Base-by-base conservation (phyloP, 2,888 invertebrate species). In the Andrena dorsata region DNA sequence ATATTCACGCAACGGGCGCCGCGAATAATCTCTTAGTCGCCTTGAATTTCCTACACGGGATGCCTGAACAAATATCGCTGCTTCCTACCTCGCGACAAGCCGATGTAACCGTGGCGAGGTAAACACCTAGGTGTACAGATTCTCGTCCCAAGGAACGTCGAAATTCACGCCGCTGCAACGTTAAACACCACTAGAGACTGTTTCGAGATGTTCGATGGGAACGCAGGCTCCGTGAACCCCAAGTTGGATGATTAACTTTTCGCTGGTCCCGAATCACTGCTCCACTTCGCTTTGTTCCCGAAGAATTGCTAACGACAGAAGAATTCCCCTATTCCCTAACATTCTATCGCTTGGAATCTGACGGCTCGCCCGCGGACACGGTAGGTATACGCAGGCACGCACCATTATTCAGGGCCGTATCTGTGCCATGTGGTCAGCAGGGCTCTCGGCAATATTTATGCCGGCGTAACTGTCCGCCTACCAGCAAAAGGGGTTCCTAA, bases 391-490 rank as follows among this genome's bases (percentile, higher is more conserved):
- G 77, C 76, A 49, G 73, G 49, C 78, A 81, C 76, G 79, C 73
- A 10, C 79, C 80, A 85, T 89, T 88, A 86, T 83, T 86, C 90
- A 85, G 84, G 83, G 82, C 83, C 86, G 89, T 88, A 87, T 84
- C 86, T 84, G 83, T 88, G 90, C 89, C 91, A 92, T 92, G 91
- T 92, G 92, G 91, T 90, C 90, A 90, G 90, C 90, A 89, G 82
- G 85, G 86, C 88, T 88, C 86, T 84, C 58, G 88, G 87, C 86
- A 91, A 93, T 93, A 94, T 94, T 94, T 93, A 94, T 93, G 92
- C 90, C 86, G 86, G 86, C 76, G 89, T 92, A 93, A 92, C 92
- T 93, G 93, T 94, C 94, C 94, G 93, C 93, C 92, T 92, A 90
- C 91, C 89, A 90, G 90, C 90, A 91, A 92, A 41, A 92, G 91